Conservation (phyloP, 2,888 invertebrate species). For the Amphipyra tragopoginis region DNA sequence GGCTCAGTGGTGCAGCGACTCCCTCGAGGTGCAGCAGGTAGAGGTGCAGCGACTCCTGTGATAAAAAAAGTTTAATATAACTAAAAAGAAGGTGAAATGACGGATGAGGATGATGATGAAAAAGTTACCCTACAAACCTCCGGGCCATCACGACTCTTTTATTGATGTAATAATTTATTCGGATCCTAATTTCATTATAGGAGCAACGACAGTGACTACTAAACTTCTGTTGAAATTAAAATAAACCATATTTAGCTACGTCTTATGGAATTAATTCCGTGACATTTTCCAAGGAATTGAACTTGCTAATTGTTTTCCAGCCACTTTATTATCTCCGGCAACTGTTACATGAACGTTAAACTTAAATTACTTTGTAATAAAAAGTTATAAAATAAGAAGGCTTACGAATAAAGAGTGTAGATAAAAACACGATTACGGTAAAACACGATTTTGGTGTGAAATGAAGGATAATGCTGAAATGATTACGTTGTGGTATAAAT, state of each 20-base stretch:
- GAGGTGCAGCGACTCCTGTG: too few relatives aligned
- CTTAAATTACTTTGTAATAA: slow-evolving; percentile 1
- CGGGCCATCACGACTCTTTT: too few relatives aligned
- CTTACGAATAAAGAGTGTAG: neutral
- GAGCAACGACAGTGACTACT: neutral
- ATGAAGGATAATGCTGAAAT: neutral
- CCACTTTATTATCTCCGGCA: neutral
- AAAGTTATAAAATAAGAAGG: neutral
- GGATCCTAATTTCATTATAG: slow-evolving; percentile 15
- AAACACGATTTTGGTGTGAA: neutral
- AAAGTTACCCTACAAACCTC: too few relatives aligned
- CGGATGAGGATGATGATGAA: too few relatives aligned
- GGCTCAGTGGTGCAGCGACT: too few relatives aligned
- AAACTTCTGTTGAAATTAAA: slow-evolving; percentile 16
- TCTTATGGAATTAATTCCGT: slow-evolving; percentile 24
- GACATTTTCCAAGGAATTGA: slow-evolving; percentile 3
- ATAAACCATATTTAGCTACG: slow-evolving; percentile 16
- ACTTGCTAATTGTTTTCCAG: slow-evolving; percentile 13
- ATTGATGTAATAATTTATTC: too few relatives aligned
- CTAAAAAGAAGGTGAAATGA: too few relatives aligned
- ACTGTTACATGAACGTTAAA: neutral
- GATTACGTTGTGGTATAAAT: neutral
- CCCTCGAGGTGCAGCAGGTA: too few relatives aligned
- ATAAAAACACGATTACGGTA: neutral
- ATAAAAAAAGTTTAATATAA: too few relatives aligned